phyloP scores from a whole-genome alignment of 2,888 invertebrate species.

The Orchesella flavescens region DNA sequence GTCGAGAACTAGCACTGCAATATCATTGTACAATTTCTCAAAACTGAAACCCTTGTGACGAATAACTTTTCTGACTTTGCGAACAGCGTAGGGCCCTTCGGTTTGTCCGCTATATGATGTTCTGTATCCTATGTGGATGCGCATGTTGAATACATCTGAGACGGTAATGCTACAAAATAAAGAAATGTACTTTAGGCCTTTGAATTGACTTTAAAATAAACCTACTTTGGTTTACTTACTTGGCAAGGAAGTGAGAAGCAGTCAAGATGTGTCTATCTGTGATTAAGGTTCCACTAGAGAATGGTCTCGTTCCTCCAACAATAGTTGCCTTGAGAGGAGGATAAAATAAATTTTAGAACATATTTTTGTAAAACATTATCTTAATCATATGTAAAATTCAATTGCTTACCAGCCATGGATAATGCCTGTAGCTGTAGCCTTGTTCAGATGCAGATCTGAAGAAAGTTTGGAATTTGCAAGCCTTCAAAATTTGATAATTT shows the following conservation, averaged over 20 bases:
- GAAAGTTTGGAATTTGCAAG: slow-evolving; percentile 63
- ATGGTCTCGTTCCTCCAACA: slow-evolving; percentile 64
- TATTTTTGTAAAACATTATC: background rate
- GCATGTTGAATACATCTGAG: slow-evolving; percentile 66
- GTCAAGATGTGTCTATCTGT: slow-evolving; percentile 60
- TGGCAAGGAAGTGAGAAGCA: slow-evolving; percentile 61
- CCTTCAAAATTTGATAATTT: slow-evolving; percentile 62
- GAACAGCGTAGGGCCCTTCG: slow-evolving; percentile 63
- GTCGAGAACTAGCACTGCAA: slow-evolving; percentile 86
- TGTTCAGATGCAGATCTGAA: slow-evolving; percentile 55
- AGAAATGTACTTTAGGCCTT: background rate
- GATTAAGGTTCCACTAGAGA: slow-evolving; percentile 58
- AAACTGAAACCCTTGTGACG: slow-evolving; percentile 67
- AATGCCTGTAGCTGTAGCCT: slow-evolving; percentile 55
- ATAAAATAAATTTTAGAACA: background rate
- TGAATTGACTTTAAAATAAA: too few species aligned
- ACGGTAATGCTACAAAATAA: slow-evolving; percentile 59
- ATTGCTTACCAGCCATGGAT: slow-evolving; percentile 62
- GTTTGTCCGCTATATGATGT: slow-evolving; percentile 60
- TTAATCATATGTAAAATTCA: background rate
- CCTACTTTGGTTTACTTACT: slow-evolving; percentile 38
- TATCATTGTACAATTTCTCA: slow-evolving; percentile 81
- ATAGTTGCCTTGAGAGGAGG: slow-evolving; percentile 54
- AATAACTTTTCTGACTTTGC: slow-evolving; percentile 65
- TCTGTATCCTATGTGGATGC: slow-evolving; percentile 64